Evolutionary conservation across 2,797 vertebrate genomes (phyloP), one percentile per base, ranked within the genome.

Genomic region (Sternotherus odoratus): DNA sequence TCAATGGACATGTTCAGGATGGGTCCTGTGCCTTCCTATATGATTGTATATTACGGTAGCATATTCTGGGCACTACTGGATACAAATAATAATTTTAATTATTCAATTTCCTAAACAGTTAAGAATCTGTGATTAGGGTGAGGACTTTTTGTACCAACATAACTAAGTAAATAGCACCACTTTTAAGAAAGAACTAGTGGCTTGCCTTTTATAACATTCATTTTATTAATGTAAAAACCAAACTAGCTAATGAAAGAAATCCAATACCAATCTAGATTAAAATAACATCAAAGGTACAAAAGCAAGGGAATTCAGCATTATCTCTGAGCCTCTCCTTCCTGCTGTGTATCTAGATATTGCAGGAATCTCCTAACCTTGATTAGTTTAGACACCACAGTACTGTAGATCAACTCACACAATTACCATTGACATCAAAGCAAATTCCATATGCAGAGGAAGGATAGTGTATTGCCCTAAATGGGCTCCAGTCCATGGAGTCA

Each of bases 231-330:
- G 72, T 87, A 84, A 93, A 77, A 48, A 83, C 84, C 46, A 87
- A 94, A 91, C 72, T 66, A 36, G n/a, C n/a, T 60, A 95, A 57
- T 81, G 83, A 89, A 92, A 88, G 83, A 91, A 89, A 91, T 23
- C 92, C 87, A 93, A 92, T 89, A 91, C 94, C 77, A 85, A 97
- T 96, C 77, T 21, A 95, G 94, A 96, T 97, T 95, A 97, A 97
- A 97, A 95, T 96, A 96, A 96, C 95, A 97, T 97, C 96, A 96
- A 95, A 97, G 96, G 87, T 83, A 93, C 79, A 92, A 90, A 95
- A 87, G 89, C 87, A 95, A 94, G 83, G 93, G 94, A 97, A 93
- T 96, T 94, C 90, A 89, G 94, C 92, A 94, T 96, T 97, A 96
- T 91, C 93, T 92, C 87, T 75, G 91, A 96, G 94, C 92, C 89